These are phyloP conservation scores for Hypselothyrea guttata DNA, from an alignment of 2,888 invertebrate species.

Conservation along the genomic window DNA sequence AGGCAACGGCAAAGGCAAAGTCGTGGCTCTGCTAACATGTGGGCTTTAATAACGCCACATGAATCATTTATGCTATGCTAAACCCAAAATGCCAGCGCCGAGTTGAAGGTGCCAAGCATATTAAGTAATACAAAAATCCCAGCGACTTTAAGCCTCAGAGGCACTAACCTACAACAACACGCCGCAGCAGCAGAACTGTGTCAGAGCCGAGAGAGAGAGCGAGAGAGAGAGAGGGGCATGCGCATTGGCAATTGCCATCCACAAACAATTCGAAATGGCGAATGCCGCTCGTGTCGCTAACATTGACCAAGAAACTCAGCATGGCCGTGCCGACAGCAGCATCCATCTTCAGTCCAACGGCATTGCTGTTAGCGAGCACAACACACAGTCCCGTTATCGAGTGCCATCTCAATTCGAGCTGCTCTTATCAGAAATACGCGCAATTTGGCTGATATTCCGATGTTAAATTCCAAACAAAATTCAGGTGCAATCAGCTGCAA, in stretches of 20 bases:
- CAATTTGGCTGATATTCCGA: background rate
- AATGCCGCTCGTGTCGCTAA: conserved; percentile 28
- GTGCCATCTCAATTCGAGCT: no score
- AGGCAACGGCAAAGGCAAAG: no score
- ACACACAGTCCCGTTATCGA: conserved; percentile 48
- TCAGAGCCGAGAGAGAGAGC: conserved; percentile 12
- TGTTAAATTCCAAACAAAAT: conserved; percentile 1
- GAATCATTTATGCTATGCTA: conserved; percentile 70
- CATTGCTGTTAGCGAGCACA: conserved; percentile 74
- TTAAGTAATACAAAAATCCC: conserved; percentile 48
- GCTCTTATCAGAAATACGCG: background rate
- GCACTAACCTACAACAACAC: conserved; percentile 75
- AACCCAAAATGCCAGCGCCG: conserved; percentile 42
- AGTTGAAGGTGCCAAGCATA: conserved; percentile 66
- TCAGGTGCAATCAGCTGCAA: conserved; percentile 22
- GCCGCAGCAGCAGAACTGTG: conserved; percentile 17
- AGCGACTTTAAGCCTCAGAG: conserved; percentile 17
- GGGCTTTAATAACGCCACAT: conserved; percentile 63
- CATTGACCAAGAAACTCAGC: conserved; percentile 63
- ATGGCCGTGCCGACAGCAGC: conserved; percentile 41
- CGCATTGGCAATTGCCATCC: conserved; percentile 42
- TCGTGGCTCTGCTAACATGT: conserved; percentile 49
- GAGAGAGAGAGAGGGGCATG: conserved; percentile 26
- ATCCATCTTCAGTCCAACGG: conserved; percentile 67
- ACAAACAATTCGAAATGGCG: conserved; percentile 64